Base-by-base conservation (phyloP, 2,113 vertebrate species). In the Pithys albifrons region DNA sequence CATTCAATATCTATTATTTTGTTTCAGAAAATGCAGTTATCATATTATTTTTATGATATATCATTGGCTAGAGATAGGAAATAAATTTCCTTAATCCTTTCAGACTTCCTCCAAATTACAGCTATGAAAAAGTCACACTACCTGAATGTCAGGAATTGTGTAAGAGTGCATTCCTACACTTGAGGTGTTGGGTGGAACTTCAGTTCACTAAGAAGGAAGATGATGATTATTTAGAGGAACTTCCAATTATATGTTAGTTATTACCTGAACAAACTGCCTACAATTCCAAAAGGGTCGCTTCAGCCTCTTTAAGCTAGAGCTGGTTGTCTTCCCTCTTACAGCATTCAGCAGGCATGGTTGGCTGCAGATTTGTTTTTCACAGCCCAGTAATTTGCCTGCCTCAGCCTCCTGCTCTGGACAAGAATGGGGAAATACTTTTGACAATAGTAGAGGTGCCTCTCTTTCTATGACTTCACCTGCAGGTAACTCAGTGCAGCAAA, bases 311-410 rank as follows among this genome's bases (percentile, higher is more conserved):
- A 28, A 41, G 70, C 18, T 9, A 46, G 77, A 89, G 46, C 24
- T 75, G 15, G 69, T 90, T 81, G 64, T 51, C 45, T 73, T 29
- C 39, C 35, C 65, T 89, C 73, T 59, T 74, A 64, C 5, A 83
- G 51, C 23, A 58, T 81, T 92, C 87, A 80, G n/a, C 57, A 85
- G 58, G 25, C 10, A 1, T 64, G 71, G 54, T 5, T 73, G 81
- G 66, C 45, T 95, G 96, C 85, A 93, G 89, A 96, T 88, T 52
- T 92, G 92, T 94, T 96, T 96, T 95, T 96, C 70, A 89, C 27
- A 35, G 79, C 25, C n/a, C n/a, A n/a, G n/a, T 46, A 83, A 27
- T 37, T 89, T 88, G 54, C 66, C 80, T 31, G 61, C 70, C 49
- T 93, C 80, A 37, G 31, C 7, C 0, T 78, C 51, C 72, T 94